Evolutionary conservation across 2,888 invertebrate species (phyloP).

Genomic region (Arrhopalites spinosus): DNA sequence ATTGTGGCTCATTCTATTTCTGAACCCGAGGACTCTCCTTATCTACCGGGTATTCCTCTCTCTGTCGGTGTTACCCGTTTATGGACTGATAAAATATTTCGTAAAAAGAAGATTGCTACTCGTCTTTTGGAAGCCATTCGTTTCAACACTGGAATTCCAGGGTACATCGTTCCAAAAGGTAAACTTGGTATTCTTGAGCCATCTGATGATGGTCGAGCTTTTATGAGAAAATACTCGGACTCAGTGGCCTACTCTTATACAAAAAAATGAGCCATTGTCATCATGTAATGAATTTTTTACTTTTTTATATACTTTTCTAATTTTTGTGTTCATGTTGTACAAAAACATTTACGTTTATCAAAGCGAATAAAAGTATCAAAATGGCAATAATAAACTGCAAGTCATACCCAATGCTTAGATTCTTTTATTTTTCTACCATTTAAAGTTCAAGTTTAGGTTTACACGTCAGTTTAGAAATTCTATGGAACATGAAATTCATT

Average conservation of each 20-base stretch:
- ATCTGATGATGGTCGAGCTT: constrained; percentile 47
- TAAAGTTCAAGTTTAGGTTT: too few relatives aligned
- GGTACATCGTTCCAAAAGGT: constrained; percentile 44
- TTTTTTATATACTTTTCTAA: too few relatives aligned
- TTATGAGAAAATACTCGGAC: constrained; percentile 46
- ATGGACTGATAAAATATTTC: constrained; percentile 51
- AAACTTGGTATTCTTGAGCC: constrained; percentile 54
- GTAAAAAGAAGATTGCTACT: constrained; percentile 46
- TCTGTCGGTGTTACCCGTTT: constrained; percentile 48
- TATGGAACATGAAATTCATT: too few relatives aligned
- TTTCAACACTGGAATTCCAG: constrained; percentile 44
- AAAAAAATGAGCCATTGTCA: constrained; percentile 71
- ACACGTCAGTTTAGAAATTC: too few relatives aligned
- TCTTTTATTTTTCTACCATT: too few relatives aligned
- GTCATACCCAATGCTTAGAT: too few relatives aligned
- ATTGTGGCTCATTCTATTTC: constrained; percentile 20
- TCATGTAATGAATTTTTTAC: too few relatives aligned
- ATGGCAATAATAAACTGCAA: too few relatives aligned
- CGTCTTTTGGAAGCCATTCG: constrained; percentile 46
- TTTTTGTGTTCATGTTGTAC: too few relatives aligned
- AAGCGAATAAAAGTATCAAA: too few relatives aligned
- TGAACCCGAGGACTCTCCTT: constrained; percentile 12
- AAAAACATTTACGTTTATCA: too few relatives aligned
- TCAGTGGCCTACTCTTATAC: constrained; percentile 41
- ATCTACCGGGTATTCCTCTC: constrained; percentile 21